These are phyloP conservation scores for Saccostrea glomerata DNA, from an alignment of 1,140 invertebrate species.

Conservation along the genomic window DNA sequence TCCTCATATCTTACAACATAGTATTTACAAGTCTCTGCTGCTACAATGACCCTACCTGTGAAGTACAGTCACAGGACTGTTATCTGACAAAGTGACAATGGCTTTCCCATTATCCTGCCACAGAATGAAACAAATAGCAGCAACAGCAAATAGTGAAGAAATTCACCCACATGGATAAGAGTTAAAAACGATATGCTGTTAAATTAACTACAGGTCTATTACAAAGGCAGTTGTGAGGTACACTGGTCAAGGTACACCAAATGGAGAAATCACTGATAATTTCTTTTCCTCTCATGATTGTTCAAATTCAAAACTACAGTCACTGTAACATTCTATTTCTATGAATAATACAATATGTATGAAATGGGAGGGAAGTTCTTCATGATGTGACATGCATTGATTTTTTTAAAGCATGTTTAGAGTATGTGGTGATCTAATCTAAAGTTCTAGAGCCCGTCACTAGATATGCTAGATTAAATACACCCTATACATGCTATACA, in stretches of 20 bases:
- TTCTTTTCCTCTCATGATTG: neutral
- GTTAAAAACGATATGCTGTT: neutral
- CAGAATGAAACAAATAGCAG: neutral
- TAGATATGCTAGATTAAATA: neutral
- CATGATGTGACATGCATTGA: neutral
- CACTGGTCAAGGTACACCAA: neutral
- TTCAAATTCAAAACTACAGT: too few species aligned
- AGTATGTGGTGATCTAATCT: neutral
- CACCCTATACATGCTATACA: neutral
- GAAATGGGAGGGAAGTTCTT: neutral
- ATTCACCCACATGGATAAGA: neutral
- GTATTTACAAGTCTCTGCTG: neutral
- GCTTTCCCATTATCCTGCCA: neutral
- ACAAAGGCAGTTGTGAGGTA: neutral
- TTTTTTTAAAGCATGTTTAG: neutral
- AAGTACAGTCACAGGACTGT: neutral
- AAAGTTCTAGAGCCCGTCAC: neutral
- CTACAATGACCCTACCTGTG: neutral
- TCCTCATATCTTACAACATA: neutral
- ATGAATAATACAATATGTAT: too few species aligned
- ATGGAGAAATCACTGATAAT: neutral
- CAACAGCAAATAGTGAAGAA: neutral
- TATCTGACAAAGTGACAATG: neutral
- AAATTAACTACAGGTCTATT: neutral
- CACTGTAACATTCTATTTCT: too few species aligned